A percentile compares a stretch with the other conserved stretches of the same genome.
Evolutionary conservation across 2,113 vertebrate species (phyloP).

Genomic region (Oncorhynchus keta): DNA sequence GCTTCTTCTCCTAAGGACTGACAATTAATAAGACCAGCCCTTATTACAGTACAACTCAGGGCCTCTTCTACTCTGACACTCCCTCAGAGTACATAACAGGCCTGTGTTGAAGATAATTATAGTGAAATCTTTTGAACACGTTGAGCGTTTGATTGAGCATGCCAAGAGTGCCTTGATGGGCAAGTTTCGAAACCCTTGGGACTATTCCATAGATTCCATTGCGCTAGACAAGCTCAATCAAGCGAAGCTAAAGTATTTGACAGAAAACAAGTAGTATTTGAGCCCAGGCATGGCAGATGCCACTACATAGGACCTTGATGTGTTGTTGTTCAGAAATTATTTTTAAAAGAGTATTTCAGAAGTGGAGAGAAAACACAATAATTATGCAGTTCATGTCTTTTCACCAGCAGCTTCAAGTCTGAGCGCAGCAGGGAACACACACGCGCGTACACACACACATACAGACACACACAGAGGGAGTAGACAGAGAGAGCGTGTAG

Average conservation of each 20-base stretch:
- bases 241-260: no score
- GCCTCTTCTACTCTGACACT: constrained; percentile 18
- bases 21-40: constrained; percentile 83
- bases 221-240: no score
- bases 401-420: constrained; percentile 7
- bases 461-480: constrained; percentile 5
- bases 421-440: neutral
- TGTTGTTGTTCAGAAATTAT: neutral
- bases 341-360: neutral
- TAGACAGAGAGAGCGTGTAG: neutral
- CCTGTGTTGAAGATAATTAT: no score
- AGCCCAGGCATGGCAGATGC: no score
- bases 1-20: constrained; percentile 77
- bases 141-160: no score
- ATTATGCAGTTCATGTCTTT: constrained; percentile 17
- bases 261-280: no score
- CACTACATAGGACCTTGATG: neutral
- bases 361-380: constrained; percentile 8
- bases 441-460: neutral
- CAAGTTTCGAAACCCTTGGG: no score
- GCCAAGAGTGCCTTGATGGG: no score
- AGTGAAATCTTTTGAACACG: no score
- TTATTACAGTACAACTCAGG: constrained; percentile 73
- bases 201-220: no score
- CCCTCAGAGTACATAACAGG: no score